These are phyloP conservation scores for Numida meleagris DNA, from an alignment of 2,113 vertebrate genomes.

Conservation along the genomic window DNA sequence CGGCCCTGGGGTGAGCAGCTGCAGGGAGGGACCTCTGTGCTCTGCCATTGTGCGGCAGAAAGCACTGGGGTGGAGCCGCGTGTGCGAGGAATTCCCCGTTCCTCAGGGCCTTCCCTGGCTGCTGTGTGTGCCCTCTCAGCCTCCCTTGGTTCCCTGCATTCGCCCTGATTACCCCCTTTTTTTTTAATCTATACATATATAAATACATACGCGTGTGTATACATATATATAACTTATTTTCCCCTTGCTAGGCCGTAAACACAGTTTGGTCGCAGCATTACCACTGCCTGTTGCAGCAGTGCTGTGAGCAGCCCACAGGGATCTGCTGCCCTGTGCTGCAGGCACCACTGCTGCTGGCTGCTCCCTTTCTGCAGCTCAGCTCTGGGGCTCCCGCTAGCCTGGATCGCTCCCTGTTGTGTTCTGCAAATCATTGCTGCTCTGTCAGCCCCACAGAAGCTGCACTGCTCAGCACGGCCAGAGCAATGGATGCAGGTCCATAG, in stretches of 20 bases:
- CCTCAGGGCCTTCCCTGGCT: not conserved
- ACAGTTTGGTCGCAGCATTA: not conserved
- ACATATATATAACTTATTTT: not conserved
- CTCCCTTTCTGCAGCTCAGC: not conserved
- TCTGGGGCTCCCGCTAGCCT: not conserved
- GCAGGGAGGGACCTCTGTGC: constrained; percentile 48
- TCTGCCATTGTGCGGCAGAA: constrained; percentile 18
- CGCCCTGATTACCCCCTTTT: not conserved
- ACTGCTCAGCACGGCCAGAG: rapidly evolving
- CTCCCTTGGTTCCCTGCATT: not conserved
- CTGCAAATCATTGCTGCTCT: not conserved
- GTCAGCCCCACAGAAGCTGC: rapidly evolving
- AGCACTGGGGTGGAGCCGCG: constrained; percentile 27
- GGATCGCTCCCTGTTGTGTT: constrained; percentile 7
- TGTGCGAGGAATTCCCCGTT: constrained; percentile 21
- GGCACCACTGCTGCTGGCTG: not conserved
- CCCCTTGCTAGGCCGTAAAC: not conserved
- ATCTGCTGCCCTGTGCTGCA: not conserved
- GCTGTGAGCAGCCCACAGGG: not conserved
- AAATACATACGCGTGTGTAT: not conserved
- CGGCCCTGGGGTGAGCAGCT: constrained; percentile 9
- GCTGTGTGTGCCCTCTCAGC: not conserved
- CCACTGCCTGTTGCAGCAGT: not conserved
- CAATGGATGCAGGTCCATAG: not conserved
- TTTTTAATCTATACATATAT: not conserved